Conservation (phyloP, 1,140 invertebrate species). For the Pseudomyrmex flavicornis region DNA sequence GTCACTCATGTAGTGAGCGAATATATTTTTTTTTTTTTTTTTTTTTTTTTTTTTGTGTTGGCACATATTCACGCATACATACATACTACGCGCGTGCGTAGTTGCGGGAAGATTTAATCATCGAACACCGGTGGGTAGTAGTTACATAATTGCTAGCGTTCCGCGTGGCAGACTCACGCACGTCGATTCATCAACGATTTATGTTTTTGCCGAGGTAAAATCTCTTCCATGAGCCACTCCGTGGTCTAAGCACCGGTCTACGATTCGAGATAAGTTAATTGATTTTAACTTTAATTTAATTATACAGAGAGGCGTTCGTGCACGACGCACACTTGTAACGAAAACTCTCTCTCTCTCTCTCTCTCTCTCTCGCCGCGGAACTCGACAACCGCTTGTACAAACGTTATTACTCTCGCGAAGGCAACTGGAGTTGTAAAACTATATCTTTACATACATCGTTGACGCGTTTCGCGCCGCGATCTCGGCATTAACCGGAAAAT, state of each 20-base stretch:
- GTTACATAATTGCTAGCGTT: constrained; percentile 71
- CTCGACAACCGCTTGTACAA: constrained; percentile 10
- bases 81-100: constrained; percentile 12
- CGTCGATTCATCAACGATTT: constrained; percentile 61
- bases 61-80: background rate
- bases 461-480: background rate
- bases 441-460: constrained; percentile 22
- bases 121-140: constrained; percentile 64
- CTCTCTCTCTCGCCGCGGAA: background rate
- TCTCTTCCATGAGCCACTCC: background rate
- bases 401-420: constrained; percentile 9
- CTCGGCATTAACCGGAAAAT: background rate
- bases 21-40: constrained; percentile 20
- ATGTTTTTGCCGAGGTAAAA: constrained; percentile 58
- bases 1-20: background rate
- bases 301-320: constrained; percentile 34
- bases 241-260: constrained; percentile 4
- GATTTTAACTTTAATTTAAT: constrained; percentile 72
- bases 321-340: constrained; percentile 48
- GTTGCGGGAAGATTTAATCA: constrained; percentile 69
- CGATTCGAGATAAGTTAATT: constrained; percentile 56
- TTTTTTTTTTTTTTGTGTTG: constrained; percentile 8
- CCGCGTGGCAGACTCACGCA: constrained; percentile 55
- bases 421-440: constrained; percentile 25
- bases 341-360: constrained; percentile 3